phyloP scores from a whole-genome alignment of 2,888 invertebrate species.

The Ormyrus labotus region DNA sequence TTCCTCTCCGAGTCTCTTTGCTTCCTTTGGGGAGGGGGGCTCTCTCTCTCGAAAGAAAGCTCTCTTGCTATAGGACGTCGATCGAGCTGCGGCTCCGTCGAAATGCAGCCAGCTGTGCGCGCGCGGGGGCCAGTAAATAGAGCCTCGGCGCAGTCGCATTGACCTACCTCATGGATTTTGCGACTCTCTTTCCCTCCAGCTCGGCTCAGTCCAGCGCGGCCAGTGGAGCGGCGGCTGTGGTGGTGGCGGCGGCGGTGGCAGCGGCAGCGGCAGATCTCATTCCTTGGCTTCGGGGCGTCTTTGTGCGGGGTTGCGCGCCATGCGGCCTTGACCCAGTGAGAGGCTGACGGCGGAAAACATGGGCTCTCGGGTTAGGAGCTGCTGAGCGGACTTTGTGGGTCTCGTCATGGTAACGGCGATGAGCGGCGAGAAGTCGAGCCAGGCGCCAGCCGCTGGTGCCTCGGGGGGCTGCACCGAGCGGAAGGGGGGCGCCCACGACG shows the following conservation, averaged over 20 bases:
- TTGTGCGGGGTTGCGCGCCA: background rate
- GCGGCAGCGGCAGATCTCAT: no score
- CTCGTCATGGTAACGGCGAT: constrained; percentile 82
- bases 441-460: constrained; percentile 61
- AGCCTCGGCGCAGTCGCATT: constrained; percentile 28
- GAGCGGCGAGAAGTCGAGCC: constrained; percentile 77
- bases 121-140: no score
- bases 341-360: background rate
- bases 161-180: constrained; percentile 33
- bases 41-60: background rate
- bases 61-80: constrained; percentile 3
- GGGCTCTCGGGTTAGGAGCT: background rate
- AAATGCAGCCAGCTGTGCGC: no score
- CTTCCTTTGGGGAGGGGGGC: no score
- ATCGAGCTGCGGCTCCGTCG: background rate
- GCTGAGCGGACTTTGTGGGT: background rate
- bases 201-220: background rate
- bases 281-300: no score
- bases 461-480: constrained; percentile 20
- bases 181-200: background rate
- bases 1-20: no score
- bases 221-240: background rate
- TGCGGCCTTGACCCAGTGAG: constrained; percentile 44
- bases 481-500: background rate
- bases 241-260: no score